These are phyloP conservation scores for Busseola fusca DNA, from an alignment of 2,888 invertebrate genomes.

Conservation along the genomic window DNA sequence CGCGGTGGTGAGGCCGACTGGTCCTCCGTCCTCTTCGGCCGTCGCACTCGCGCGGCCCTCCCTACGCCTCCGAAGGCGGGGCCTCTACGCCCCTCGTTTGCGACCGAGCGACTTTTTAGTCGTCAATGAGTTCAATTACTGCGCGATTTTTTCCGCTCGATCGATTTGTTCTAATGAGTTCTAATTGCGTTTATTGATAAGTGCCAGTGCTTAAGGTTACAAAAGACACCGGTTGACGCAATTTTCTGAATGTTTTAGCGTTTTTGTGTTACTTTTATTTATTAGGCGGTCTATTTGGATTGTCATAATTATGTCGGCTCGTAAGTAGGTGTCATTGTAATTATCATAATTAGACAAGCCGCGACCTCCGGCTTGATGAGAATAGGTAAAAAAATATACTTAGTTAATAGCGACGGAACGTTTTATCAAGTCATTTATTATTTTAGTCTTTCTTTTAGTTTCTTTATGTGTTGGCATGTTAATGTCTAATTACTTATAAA, in stretches of 20 bases:
- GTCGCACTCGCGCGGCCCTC: slow-evolving; percentile 78
- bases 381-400: slow-evolving; percentile 28
- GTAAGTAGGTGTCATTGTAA: slow-evolving; percentile 50
- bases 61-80: slow-evolving; percentile 83
- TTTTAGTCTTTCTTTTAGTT: background rate
- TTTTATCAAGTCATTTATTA: slow-evolving; percentile 22
- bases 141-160: slow-evolving; percentile 73
- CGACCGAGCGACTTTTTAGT: slow-evolving; percentile 74
- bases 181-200: slow-evolving; percentile 85
- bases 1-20: slow-evolving; percentile 85
- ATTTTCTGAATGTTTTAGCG: slow-evolving; percentile 62
- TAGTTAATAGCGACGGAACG: slow-evolving; percentile 21
- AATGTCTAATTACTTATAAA: slow-evolving; percentile 8
- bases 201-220: slow-evolving; percentile 51
- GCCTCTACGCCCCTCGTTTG: slow-evolving; percentile 71
- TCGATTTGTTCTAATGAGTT: slow-evolving; percentile 82
- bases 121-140: slow-evolving; percentile 77
- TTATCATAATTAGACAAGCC: slow-evolving; percentile 53
- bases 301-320: slow-evolving; percentile 54
- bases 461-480: slow-evolving; percentile 1
- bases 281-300: slow-evolving; percentile 40
- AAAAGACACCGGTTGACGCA: slow-evolving; percentile 61
- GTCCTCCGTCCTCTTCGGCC: slow-evolving; percentile 81
- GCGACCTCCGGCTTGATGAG: slow-evolving; percentile 36
- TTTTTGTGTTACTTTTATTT: slow-evolving; percentile 52